Percentiles rank a stretch among this genome's conserved stretches.
Conservation (phyloP, 2,113 vertebrate species). For the Eclectus roratus region DNA sequence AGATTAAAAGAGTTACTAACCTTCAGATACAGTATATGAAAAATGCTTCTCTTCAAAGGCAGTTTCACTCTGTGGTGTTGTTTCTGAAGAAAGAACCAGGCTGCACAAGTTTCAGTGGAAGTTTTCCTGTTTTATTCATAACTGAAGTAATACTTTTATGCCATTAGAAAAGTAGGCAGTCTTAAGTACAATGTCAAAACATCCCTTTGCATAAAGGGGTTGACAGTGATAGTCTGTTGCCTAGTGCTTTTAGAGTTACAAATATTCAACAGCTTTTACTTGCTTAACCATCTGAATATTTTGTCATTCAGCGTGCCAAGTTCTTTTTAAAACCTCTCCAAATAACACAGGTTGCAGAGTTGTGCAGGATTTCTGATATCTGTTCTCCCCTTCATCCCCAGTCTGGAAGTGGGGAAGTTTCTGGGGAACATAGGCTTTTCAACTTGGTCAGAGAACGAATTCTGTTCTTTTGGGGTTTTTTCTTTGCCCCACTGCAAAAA, state of each 20-base stretch:
- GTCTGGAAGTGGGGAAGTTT: neutral
- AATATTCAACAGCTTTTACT: slow-evolving; percentile 9
- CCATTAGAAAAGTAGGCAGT: neutral
- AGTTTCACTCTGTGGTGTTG: neutral
- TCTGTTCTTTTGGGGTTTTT: neutral
- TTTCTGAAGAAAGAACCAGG: slow-evolving; percentile 5
- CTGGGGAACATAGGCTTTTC: neutral
- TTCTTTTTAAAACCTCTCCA: neutral
- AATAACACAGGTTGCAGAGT: neutral
- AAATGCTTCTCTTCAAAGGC: slow-evolving; percentile 25
- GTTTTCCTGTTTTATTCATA: neutral
- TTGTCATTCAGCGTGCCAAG: neutral
- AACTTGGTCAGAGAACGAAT: neutral
- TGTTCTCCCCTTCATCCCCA: neutral
- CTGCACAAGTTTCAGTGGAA: neutral
- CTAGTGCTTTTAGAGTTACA: neutral
- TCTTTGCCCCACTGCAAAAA: neutral
- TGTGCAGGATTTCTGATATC: neutral
- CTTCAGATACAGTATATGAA: neutral
- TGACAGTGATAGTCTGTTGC: neutral
- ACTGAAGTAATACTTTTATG: neutral
- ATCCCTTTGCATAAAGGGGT: neutral
- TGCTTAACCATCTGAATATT: neutral
- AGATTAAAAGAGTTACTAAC: slow-evolving; percentile 52
- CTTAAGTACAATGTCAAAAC: neutral